Evolutionary conservation across 2,113 vertebrate genomes (phyloP), one percentile per base, ranked within the genome.

Genomic region (Equus quagga): DNA sequence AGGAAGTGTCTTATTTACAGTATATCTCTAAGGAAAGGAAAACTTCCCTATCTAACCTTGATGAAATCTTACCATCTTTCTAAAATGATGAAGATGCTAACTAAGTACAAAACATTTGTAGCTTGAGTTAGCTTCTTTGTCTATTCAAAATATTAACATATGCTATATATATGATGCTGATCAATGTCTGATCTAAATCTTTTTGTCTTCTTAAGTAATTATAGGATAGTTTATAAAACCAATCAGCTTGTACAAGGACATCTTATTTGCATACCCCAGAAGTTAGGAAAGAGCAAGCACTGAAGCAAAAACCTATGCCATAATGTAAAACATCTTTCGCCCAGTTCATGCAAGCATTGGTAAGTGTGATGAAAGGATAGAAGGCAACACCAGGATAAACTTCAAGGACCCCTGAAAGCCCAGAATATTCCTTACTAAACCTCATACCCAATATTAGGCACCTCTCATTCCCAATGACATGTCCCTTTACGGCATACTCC

Each of bases 21-120:
- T 56, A 80, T 80, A 79, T 65, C 19, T 26, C 11, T 9, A 73
- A 75, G 23, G 13, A 92, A 94, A 93, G 36, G 24, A 91, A 88
- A 73, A 58, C 41, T 51, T 91, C 23, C 49, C 26, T 65, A 28
- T 21, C 17, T 36, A 44, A 83, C 3, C 6, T 8, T 21, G 82
- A 76, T 82, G n/a, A 58, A 96, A 46, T 79, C 21, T 36, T 94
- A 46, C 33, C 67, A 76, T 51, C 23, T 72, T 82, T 28, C 67
- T 87, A 78, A 94, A 67, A 56, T 60, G 36, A 94, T 75, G 46
- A 89, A 91, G 44, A 60, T 58, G 28, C 7, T 46, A 92, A 88
- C 33, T 64, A 21, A 88, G 15, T 33, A 24, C 1, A 72, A 95
- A 82, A 56, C 11, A 44, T 15, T 75, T 84, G 24, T 28, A 64